These are phyloP conservation scores for Plebejus anna DNA, from an alignment of 2,888 invertebrate species.

Conservation along the genomic window DNA sequence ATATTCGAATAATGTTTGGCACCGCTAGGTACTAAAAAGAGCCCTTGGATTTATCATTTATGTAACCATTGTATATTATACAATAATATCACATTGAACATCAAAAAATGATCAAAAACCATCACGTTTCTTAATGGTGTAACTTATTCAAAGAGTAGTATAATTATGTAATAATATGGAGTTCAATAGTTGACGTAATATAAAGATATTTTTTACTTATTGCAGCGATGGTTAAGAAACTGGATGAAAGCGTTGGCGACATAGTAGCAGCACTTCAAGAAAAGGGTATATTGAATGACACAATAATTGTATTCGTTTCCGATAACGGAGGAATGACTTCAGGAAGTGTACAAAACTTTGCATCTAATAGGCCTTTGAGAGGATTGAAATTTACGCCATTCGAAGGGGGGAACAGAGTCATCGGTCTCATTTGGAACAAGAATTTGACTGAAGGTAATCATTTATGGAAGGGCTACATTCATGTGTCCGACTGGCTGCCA, in stretches of 20 bases:
- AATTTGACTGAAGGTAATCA: slow-evolving; percentile 58
- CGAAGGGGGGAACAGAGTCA: slow-evolving; percentile 90
- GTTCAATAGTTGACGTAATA: background rate
- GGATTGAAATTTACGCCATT: slow-evolving; percentile 88
- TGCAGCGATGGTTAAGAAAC: slow-evolving; percentile 89
- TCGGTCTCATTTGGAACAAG: slow-evolving; percentile 84
- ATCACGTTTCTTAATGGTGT: background rate
- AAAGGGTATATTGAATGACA: slow-evolving; percentile 86
- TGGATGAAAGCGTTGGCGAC: slow-evolving; percentile 91
- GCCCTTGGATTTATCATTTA: background rate
- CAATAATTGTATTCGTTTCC: slow-evolving; percentile 90
- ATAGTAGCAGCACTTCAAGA: slow-evolving; percentile 84
- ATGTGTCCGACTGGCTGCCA: slow-evolving; percentile 90
- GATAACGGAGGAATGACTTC: slow-evolving; percentile 93
- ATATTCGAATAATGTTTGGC: background rate
- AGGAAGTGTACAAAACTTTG: slow-evolving; percentile 85
- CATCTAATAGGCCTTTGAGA: slow-evolving; percentile 89
- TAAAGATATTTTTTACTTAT: slow-evolving; percentile 38
- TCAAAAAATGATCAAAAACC: no score
- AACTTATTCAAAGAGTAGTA: background rate
- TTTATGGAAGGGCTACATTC: slow-evolving; percentile 80
- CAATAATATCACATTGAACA: background rate
- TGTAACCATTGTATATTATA: background rate
- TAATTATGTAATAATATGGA: no score
- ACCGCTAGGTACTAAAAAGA: background rate